Percentiles rank a stretch among this genome's conserved stretches.
Evolutionary conservation across 1,140 invertebrate species (phyloP).

Genomic region (Drosophila takahashii): DNA sequence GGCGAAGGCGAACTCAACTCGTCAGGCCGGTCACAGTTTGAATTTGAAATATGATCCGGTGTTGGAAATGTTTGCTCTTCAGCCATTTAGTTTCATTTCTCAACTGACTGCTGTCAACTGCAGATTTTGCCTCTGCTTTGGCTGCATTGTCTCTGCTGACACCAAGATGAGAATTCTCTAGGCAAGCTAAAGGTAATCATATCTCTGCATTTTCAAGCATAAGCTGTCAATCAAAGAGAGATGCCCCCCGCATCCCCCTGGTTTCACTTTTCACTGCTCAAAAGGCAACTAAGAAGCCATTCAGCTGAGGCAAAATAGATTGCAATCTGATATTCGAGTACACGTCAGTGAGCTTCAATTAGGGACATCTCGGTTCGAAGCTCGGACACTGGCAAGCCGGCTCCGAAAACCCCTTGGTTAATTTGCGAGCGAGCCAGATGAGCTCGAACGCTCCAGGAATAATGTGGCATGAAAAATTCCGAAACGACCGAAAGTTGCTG

Average conservation of each 20-base stretch:
- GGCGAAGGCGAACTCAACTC: conserved; percentile 4
- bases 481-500: conserved; percentile 38
- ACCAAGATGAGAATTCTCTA: conserved; percentile 36
- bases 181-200: conserved; percentile 37
- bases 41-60: conserved; percentile 49
- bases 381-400: conserved; percentile 1
- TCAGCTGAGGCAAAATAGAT: conserved; percentile 30
- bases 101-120: conserved; percentile 43
- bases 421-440: conserved; percentile 29
- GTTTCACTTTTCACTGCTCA: background rate
- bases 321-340: conserved; percentile 36
- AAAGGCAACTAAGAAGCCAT: conserved; percentile 11
- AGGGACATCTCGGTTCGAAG: conserved; percentile 22
- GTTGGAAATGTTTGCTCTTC: conserved; percentile 27
- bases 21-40: conserved; percentile 27
- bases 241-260: background rate
- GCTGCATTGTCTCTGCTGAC: conserved; percentile 29
- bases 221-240: conserved; percentile 50
- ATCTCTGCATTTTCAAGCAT: conserved; percentile 35
- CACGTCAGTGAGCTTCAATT: conserved; percentile 38
- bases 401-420: conserved; percentile 18
- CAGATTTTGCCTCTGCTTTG: conserved; percentile 7
- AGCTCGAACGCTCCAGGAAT: conserved; percentile 24
- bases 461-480: conserved; percentile 48
- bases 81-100: conserved; percentile 58